Percentiles rank a stretch among this genome's conserved stretches.
These are phyloP conservation scores for Neuroterus valhalla DNA, from an alignment of 1,140 invertebrate genomes.

Conservation along the genomic window DNA sequence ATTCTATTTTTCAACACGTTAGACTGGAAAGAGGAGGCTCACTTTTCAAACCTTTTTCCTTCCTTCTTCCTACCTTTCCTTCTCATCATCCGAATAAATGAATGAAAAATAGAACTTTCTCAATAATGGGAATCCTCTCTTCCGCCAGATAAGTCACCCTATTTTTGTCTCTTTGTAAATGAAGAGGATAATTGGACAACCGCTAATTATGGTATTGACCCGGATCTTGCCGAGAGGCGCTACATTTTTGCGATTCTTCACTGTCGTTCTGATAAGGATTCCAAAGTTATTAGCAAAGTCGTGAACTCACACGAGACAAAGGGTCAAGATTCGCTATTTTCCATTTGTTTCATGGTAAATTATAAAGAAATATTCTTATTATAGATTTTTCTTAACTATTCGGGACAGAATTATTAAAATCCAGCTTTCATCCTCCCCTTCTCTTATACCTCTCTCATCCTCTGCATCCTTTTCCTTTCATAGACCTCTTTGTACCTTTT, in stretches of 20 bases:
- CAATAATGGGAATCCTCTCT: constrained; percentile 21
- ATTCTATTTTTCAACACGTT: too few species aligned
- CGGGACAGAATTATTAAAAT: too few species aligned
- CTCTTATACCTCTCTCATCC: too few species aligned
- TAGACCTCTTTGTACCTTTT: too few species aligned
- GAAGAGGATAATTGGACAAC: constrained; percentile 18
- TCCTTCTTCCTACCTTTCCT: background rate
- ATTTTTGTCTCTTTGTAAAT: constrained; percentile 26
- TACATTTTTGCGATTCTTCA: constrained; percentile 16
- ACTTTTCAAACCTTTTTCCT: constrained; percentile 12
- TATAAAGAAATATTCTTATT: too few species aligned
- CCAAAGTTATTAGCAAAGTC: constrained; percentile 25
- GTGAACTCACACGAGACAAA: constrained; percentile 6
- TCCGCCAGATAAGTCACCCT: constrained; percentile 22
- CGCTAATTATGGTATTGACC: constrained; percentile 16
- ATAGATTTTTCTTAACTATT: too few species aligned
- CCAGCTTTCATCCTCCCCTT: too few species aligned
- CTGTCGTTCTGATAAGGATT: constrained; percentile 26
- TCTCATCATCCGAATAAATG: constrained; percentile 26
- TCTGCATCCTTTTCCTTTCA: too few species aligned
- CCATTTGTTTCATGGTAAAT: background rate
- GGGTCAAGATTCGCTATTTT: background rate
- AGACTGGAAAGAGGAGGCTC: too few species aligned
- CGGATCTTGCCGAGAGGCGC: constrained; percentile 14
- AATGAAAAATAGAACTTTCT: constrained; percentile 4